Evolutionary conservation across 2,113 vertebrate genomes (phyloP).

Genomic region (Sturnira hondurensis): DNA sequence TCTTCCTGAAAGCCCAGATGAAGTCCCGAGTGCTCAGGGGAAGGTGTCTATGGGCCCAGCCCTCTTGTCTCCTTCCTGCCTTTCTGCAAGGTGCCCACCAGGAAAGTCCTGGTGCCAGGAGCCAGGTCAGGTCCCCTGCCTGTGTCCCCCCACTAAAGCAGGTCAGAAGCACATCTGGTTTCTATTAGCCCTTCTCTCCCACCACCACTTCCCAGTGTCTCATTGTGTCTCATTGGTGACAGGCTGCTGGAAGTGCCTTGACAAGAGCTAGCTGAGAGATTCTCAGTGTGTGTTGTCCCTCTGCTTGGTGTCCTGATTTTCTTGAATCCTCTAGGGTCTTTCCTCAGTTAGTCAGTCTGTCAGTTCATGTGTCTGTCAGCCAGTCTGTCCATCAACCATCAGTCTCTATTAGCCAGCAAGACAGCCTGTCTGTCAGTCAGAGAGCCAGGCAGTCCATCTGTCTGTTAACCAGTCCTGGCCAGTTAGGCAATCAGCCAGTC

Average conservation of each 20-base stretch:
- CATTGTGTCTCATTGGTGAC: slow-evolving; percentile 44
- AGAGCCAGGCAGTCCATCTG: neutral
- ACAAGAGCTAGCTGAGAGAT: slow-evolving; percentile 5
- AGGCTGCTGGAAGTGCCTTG: slow-evolving; percentile 43
- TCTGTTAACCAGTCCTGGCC: neutral
- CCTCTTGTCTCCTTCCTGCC: neutral
- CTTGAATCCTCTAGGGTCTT: neutral
- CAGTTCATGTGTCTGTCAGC: slow-evolving; percentile 28
- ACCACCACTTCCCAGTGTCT: neutral
- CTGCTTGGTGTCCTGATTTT: neutral
- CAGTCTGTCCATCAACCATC: slow-evolving; percentile 20
- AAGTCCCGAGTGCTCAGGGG: neutral
- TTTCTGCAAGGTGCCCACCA: neutral
- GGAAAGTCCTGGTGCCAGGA: neutral
- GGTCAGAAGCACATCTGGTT: slow-evolving; percentile 36
- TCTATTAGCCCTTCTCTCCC: slow-evolving; percentile 12
- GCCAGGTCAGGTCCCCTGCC: neutral
- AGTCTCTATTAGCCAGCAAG: slow-evolving; percentile 20
- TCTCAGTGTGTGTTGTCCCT: neutral
- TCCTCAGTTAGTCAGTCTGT: neutral
- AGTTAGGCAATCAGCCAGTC: neutral
- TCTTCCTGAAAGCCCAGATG: neutral
- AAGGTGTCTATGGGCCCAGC: neutral
- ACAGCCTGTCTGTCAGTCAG: slow-evolving; percentile 5
- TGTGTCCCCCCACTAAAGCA: neutral